Base-by-base conservation (phyloP, 2,113 vertebrate genomes). In the Brachionichthys hirsutus region DNA sequence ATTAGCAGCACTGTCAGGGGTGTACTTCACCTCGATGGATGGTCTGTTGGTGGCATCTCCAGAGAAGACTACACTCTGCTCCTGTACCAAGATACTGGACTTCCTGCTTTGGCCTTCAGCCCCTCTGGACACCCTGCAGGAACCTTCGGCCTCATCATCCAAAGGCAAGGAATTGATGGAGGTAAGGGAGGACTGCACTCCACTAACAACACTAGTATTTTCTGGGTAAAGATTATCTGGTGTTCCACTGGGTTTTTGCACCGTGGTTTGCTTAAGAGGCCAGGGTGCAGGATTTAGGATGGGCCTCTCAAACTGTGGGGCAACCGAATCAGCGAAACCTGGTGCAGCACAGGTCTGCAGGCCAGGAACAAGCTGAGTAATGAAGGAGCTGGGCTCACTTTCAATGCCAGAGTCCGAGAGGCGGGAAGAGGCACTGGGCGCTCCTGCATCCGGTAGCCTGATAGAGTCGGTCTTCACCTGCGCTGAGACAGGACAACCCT, bases 151-250 rank as follows among this genome's bases (percentile, higher is more conserved):
- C 67, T 98, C 97, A 55, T 98, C 95, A 70, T 97, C 95, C 50
- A 95, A 98, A 58, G 97, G 96, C 36, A 99, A 84, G 17, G 97
- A 98, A 77, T 97, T 98, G 81, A 98, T 98, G 34, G 97, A 99
- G n/a, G 97, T 98, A 62, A 99, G 87, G 18, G 97, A 99, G 38
- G 97, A 99, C 69, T 98, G 96, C 69, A 97, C 95, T 78, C 94
- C 96, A 72, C 96, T 98, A 18, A 98, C 86, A 59, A 88, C 92
- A 36, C 94, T 96, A 11, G 93, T 94, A 71, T 91, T 98, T 83
- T 98, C 95, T 15, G 92, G 93, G 75, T 90, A 93, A 36, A 93
- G 90, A 63, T 84, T 88, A 67, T 94, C 95, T 59, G 88, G 42
- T 20, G 85, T 46, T 3, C 80, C 85, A 75, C 88, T 90, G 52